phyloP scores from a whole-genome alignment of 1,140 invertebrate genomes.

The Cylas formicarius region DNA sequence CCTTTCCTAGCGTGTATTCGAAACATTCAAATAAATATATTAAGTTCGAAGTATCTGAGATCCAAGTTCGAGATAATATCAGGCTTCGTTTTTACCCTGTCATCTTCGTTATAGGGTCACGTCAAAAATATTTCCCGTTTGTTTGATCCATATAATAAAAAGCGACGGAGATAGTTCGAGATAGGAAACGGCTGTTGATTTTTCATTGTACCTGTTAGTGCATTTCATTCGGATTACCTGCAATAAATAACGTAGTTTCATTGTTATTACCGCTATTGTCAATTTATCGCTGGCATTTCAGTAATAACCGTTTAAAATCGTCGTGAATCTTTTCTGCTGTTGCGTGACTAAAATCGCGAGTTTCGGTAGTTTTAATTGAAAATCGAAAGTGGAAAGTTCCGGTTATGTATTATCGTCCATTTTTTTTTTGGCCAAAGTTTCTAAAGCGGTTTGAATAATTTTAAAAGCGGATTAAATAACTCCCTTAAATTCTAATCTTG shows the following conservation, averaged over 20 bases:
- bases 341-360: no score
- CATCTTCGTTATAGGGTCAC: constrained; percentile 15
- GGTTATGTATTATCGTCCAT: no score
- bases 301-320: no score
- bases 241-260: background rate
- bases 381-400: no score
- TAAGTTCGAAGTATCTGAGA: constrained; percentile 14
- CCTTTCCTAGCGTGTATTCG: constrained; percentile 14
- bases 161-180: constrained; percentile 1
- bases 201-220: constrained; percentile 4
- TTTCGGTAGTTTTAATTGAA: no score
- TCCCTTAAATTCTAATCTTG: no score
- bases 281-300: constrained; percentile 1
- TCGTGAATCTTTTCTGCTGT: no score
- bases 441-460: no score
- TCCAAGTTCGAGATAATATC: constrained; percentile 14
- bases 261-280: constrained; percentile 8
- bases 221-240: constrained; percentile 9
- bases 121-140: constrained; percentile 12
- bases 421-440: no score
- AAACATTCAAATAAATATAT: constrained; percentile 22
- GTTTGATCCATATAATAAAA: constrained; percentile 19
- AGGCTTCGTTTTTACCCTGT: constrained; percentile 18
- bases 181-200: no score
- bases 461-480: no score